Percentiles rank a stretch among this genome's conserved stretches.
Evolutionary conservation across 2,888 invertebrate species (phyloP).

Genomic region (Vesta saturnalis): DNA sequence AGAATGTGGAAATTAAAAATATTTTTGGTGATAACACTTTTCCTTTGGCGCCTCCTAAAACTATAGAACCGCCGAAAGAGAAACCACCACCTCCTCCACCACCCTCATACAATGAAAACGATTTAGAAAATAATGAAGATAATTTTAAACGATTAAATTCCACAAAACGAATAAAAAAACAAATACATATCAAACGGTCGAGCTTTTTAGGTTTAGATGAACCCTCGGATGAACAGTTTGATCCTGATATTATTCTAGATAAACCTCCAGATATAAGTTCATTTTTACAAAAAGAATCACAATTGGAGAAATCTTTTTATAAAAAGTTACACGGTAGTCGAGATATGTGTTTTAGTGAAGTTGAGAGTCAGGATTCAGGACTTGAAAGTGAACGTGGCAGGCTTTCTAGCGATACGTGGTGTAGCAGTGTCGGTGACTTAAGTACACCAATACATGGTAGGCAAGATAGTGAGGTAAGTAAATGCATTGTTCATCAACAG

Average conservation of each 20-base stretch:
- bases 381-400: constrained; percentile 71
- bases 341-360: constrained; percentile 54
- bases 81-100: constrained; percentile 77
- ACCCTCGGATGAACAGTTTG: constrained; percentile 73
- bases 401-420: constrained; percentile 70
- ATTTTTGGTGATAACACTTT: constrained; percentile 65
- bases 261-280: constrained; percentile 84
- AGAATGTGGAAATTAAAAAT: constrained; percentile 59
- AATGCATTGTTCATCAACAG: background rate
- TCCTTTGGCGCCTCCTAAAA: constrained; percentile 44
- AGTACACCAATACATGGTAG: constrained; percentile 70
- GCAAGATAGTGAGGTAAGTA: constrained; percentile 77
- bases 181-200: constrained; percentile 83
- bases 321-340: constrained; percentile 64
- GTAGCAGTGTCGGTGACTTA: constrained; percentile 58
- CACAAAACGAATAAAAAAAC: constrained; percentile 86
- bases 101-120: constrained; percentile 60
- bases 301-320: constrained; percentile 80
- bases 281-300: constrained; percentile 81
- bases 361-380: constrained; percentile 81
- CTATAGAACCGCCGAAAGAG: constrained; percentile 62
- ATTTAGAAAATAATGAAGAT: constrained; percentile 35
- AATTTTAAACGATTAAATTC: constrained; percentile 78
- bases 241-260: constrained; percentile 73
- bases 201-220: constrained; percentile 89